A percentile compares a stretch with the other conserved stretches of the same genome.
phyloP scores from a whole-genome alignment of 2,888 invertebrate genomes.

The Drymonia ruficornis region DNA sequence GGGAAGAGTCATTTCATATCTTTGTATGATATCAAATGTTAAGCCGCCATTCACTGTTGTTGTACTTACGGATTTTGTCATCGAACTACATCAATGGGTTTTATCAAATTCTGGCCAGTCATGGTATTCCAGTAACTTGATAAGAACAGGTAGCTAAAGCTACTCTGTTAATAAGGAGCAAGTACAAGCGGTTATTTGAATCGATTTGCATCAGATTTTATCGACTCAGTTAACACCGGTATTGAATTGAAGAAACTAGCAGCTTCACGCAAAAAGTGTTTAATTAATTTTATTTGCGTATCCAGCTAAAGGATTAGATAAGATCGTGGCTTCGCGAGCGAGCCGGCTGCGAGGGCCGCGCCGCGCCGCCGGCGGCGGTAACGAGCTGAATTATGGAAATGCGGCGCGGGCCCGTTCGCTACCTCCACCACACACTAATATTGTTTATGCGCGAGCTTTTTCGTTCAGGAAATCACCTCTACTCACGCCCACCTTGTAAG shows the following conservation, averaged over 20 bases:
- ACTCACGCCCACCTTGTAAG: conserved; percentile 43
- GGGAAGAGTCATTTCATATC: too few relatives aligned
- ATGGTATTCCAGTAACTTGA: background rate
- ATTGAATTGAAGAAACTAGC: conserved; percentile 14
- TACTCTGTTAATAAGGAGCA: background rate
- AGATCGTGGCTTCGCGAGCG: conserved; percentile 39
- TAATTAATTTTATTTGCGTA: conserved; percentile 59
- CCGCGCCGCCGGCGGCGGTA: conserved; percentile 47
- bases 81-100: background rate
- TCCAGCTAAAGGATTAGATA: conserved; percentile 54
- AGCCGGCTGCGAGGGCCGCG: conserved; percentile 27
- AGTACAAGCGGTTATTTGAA: conserved; percentile 2
- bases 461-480: conserved; percentile 52
- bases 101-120: background rate
- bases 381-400: conserved; percentile 78
- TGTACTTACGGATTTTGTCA: too few relatives aligned
- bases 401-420: conserved; percentile 39
- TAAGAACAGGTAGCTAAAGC: background rate
- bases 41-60: too few relatives aligned
- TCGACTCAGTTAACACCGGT: conserved; percentile 13
- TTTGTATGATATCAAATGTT: too few relatives aligned
- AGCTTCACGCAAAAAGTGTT: conserved; percentile 29
- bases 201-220: conserved; percentile 9
- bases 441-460: conserved; percentile 59
- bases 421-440: conserved; percentile 39